Evolutionary conservation across 2,113 vertebrate species (phyloP), one percentile per base, ranked within the genome.

Genomic region (Mastomys coucha): DNA sequence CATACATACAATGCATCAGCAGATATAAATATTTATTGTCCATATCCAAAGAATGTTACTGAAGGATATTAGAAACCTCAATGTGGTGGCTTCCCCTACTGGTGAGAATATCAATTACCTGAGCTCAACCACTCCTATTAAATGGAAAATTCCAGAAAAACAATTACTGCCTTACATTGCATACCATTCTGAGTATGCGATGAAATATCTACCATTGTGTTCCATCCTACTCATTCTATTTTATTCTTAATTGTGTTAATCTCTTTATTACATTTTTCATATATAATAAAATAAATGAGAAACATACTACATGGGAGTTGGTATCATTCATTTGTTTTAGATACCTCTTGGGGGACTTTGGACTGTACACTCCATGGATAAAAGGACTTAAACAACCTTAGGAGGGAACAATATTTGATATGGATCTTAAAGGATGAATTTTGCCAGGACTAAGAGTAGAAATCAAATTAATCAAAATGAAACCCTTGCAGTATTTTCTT

Each of bases 101-200:
- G 33, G 13, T 75, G 69, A 31, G 70, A 69, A 33, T 73, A 84
- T 85, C 53, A 73, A 17, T 26, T 73, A n/a, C 20, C 63, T 24
- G 19, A 53, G 28, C 19, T 73, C 69, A 75, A 49, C 22, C 13
- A 19, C 58, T 42, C 31, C 17, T 17, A 72, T 42, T 24, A 70
- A 69, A 72, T 82, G 67, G 28, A 91, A 84, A 45, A 63, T 63
- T 85, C 39, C 28, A 92, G 69, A 92, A 84, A 92, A 73, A 73
- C 22, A 39, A 19, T 39, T 26, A 84, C 72, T 73, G 58, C n/a
- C 56, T 70, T 69, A 31, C 36, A 51, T 31, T 53, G 20, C 24
- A 65, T 76, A 36, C 24, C 22, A 19, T 69, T 69, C 19, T 69
- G 84, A 42, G 60, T 53, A 16, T 16, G 17, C 31, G 56, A 67